Percentiles rank a stretch among this genome's conserved stretches.
phyloP scores from a whole-genome alignment of 2,113 vertebrate genomes.

The Grammomys dolichurus region DNA sequence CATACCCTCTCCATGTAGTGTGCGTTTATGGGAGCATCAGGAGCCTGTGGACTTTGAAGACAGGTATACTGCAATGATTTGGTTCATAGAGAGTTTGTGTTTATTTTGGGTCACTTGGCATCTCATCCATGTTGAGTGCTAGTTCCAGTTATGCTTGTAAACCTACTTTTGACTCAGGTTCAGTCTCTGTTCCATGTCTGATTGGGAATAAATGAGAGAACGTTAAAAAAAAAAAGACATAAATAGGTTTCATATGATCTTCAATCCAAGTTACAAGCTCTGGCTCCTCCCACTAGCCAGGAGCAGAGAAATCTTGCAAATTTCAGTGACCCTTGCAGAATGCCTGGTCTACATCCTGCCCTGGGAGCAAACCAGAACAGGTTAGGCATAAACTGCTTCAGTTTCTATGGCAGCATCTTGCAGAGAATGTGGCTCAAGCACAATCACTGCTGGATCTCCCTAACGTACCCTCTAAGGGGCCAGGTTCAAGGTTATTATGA shows the following conservation, averaged over 20 bases:
- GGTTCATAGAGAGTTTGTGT: constrained; percentile 55
- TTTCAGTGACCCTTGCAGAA: constrained; percentile 65
- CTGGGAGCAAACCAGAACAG: constrained; percentile 54
- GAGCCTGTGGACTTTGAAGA: constrained; percentile 53
- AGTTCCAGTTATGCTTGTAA: constrained; percentile 19
- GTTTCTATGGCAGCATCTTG: neutral
- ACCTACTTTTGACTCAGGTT: constrained; percentile 16
- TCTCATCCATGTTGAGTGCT: neutral
- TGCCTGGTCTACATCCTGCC: constrained; percentile 40
- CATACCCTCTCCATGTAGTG: constrained; percentile 1
- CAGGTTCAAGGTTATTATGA: constrained; percentile 50
- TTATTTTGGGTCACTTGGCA: constrained; percentile 53
- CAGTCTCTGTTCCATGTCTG: neutral
- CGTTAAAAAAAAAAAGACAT: neutral
- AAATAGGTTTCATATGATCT: constrained; percentile 59
- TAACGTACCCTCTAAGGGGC: neutral
- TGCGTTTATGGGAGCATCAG: neutral
- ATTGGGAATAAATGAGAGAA: constrained; percentile 51
- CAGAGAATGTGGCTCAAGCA: constrained; percentile 48
- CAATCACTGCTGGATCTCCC: constrained; percentile 7
- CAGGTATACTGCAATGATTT: neutral
- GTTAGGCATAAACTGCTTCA: neutral
- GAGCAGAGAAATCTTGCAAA: constrained; percentile 62
- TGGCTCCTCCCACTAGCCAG: constrained; percentile 2
- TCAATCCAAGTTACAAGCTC: constrained; percentile 27